Percentiles rank a stretch among this genome's conserved stretches.
These are phyloP conservation scores for Sceloporus undulatus DNA, from an alignment of 2,113 vertebrate genomes.

Conservation along the genomic window DNA sequence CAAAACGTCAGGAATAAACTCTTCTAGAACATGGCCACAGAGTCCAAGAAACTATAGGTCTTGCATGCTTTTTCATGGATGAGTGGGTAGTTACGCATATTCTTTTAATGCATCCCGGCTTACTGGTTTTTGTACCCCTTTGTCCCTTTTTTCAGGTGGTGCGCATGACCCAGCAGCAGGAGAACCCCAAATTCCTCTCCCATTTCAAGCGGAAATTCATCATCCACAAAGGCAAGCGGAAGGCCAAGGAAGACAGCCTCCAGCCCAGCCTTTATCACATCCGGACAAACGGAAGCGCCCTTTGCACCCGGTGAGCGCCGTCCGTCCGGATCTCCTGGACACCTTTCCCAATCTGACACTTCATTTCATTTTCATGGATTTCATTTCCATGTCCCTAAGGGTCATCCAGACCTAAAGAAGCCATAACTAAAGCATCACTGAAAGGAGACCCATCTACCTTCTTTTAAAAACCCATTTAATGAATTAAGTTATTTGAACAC, in stretches of 20 bases:
- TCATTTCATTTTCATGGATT: too few relatives aligned
- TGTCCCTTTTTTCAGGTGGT: constrained; percentile 84
- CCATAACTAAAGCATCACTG: too few relatives aligned
- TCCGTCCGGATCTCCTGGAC: neutral
- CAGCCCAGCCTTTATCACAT: constrained; percentile 98
- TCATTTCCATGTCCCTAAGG: neutral
- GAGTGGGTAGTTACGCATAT: too few relatives aligned
- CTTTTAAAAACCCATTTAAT: neutral
- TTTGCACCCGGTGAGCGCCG: constrained; percentile 89
- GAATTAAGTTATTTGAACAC: too few relatives aligned
- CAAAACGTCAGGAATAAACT: too few relatives aligned
- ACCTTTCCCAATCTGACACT: neutral
- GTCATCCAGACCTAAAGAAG: neutral
- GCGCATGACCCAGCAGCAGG: constrained; percentile 98
- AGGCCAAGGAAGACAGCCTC: constrained; percentile 80
- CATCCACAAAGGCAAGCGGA: constrained; percentile 95
- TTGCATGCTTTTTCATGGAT: too few relatives aligned
- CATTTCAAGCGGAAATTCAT: constrained; percentile 99
- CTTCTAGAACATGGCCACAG: too few relatives aligned
- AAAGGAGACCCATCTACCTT: neutral
- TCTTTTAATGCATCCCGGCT: neutral
- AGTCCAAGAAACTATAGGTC: too few relatives aligned
- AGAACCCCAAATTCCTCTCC: constrained; percentile 97
- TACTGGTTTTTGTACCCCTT: accelerated
- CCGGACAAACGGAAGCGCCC: constrained; percentile 94